A percentile compares a stretch with the other conserved stretches of the same genome.
Evolutionary conservation across 2,113 vertebrate species (phyloP).

Genomic region (Channa argus): DNA sequence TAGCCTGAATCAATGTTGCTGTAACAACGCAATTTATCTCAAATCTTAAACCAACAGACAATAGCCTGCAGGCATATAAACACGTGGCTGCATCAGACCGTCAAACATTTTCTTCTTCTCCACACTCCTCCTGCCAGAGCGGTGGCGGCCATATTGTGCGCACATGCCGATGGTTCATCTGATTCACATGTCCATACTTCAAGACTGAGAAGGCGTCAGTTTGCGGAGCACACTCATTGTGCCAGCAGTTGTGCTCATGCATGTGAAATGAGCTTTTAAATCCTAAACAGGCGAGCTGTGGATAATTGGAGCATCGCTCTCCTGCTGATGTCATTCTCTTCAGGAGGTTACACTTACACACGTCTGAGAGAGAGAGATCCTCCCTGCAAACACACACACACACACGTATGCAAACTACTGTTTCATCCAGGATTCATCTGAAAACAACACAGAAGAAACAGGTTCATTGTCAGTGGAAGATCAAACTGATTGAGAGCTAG

Average conservation of each 20-base stretch:
- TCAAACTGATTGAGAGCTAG: no score
- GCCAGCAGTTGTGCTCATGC: conserved; percentile 65
- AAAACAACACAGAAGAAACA: no score
- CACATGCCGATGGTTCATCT: conserved; percentile 38
- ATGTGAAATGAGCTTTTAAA: conserved; percentile 71
- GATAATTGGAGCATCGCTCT: conserved; percentile 52
- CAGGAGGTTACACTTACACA: no score
- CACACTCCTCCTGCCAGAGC: conserved; percentile 34
- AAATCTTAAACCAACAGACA: no score
- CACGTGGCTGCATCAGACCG: conserved; percentile 49
- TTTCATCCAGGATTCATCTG: no score
- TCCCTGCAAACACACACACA: no score
- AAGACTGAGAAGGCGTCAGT: conserved; percentile 33
- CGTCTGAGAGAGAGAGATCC: no score
- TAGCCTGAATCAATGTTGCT: no score
- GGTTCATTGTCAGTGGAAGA: no score
- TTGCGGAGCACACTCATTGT: conserved; percentile 50
- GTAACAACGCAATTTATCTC: no score
- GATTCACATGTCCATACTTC: conserved; percentile 57
- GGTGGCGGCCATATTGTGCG: conserved; percentile 35
- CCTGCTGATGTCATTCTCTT: conserved; percentile 52
- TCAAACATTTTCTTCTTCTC: conserved; percentile 38
- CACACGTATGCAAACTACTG: no score
- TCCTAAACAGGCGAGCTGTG: conserved; percentile 56
- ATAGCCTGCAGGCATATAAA: neutral